Evolutionary conservation across 2,888 invertebrate genomes (phyloP), one percentile per base, ranked within the genome.

Genomic region (Stenolophus ochropezus): DNA sequence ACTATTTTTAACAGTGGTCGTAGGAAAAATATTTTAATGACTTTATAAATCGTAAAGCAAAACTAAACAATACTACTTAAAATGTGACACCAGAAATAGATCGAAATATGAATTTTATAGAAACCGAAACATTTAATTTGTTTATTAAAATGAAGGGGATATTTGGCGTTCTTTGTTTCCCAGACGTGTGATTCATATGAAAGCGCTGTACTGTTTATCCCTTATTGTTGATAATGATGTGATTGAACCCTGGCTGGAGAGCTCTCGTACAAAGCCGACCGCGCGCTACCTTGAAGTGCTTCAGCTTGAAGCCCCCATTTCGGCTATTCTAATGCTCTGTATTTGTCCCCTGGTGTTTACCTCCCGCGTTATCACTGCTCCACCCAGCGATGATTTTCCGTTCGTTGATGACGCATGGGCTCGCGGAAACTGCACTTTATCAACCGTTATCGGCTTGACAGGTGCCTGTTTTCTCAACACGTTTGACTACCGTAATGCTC

Each of bases 291-390:
- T 73, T 21, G 49, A 23, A 73, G 69, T 69, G 33, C 69, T n/a
- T n/a, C n/a, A n/a, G n/a, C 69, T 69, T 25, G 23, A 69, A 69
- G 73, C 49, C 49, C 49, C 25, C 18, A 73, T 73, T 73, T 73
- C 47, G 49, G 73, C n/a, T 49, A 73, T 73, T 73, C 73, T 73
- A 73, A 73, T 49, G 73, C 73, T 6, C 73, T 21, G n/a, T 73
- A 49, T 73, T 73, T 49, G 73, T 21, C 47, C 73, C 49, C 73
- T 20, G 65, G 14, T 69, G 65, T 69, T 33, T 69, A 33, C 65
- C 65, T 27, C 33, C 65, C 33, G 27, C 65, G 33, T 27, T 14
- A 33, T 16, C 65, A 69, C 25, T 6, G 65, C 8, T 14, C 18
- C n/a, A 61, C 11, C 4, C 11, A 33, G 21, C 20, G 42, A 71